These are phyloP conservation scores for Meleagris gallopavo DNA, from an alignment of 2,113 vertebrate species.

Conservation along the genomic window DNA sequence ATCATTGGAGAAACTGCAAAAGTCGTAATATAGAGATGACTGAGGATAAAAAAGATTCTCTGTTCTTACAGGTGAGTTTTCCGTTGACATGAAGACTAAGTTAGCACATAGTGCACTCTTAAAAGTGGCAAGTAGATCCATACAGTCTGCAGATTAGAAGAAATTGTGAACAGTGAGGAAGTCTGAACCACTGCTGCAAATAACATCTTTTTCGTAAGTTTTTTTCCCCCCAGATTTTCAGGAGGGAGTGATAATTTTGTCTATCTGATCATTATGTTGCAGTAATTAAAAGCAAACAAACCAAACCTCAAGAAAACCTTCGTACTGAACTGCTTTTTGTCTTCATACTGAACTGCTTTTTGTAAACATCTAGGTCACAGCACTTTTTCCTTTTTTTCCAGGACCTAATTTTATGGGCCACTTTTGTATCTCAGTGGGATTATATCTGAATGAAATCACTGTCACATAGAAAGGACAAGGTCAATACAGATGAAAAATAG, in stretches of 20 bases:
- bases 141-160: not conserved
- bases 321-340: not conserved
- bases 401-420: constrained; percentile 47
- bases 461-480: constrained; percentile 35
- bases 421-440: constrained; percentile 8
- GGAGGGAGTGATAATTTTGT: not conserved
- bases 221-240: not conserved
- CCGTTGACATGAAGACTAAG: not conserved
- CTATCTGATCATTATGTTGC: not conserved
- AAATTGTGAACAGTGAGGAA: not conserved
- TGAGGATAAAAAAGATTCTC: not conserved
- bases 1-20: not conserved
- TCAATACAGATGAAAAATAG: constrained; percentile 49
- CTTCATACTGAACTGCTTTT: not conserved
- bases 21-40: not conserved
- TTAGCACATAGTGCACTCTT: not conserved
- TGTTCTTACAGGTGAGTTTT: not conserved
- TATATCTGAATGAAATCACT: constrained; percentile 44
- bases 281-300: not conserved
- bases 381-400: not conserved
- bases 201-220: not conserved
- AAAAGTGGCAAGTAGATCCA: not conserved
- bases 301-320: not conserved
- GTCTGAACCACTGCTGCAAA: not conserved
- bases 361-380: not conserved